phyloP scores from a whole-genome alignment of 2,888 invertebrate genomes.

The Rugalucina vietnamica region DNA sequence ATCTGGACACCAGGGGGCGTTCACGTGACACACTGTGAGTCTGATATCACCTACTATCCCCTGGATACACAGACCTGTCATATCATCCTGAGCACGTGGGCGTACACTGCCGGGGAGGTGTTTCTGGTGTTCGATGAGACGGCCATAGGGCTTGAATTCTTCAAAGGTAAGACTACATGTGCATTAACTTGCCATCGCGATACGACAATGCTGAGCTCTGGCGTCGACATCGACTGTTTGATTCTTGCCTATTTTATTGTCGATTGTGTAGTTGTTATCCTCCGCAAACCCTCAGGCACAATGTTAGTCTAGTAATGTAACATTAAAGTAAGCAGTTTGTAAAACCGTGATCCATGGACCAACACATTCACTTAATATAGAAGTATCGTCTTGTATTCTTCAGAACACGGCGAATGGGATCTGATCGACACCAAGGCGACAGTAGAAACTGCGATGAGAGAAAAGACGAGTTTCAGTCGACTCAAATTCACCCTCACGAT shows the following conservation, averaged over 20 bases:
- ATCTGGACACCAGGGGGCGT: constrained; percentile 57
- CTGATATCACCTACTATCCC: constrained; percentile 59
- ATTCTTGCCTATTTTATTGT: too few relatives aligned
- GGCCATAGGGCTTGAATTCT: background rate
- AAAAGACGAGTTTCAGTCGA: constrained; percentile 38
- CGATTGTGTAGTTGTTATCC: too few relatives aligned
- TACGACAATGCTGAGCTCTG: too few relatives aligned
- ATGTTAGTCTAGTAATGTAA: too few relatives aligned
- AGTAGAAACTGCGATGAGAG: background rate
- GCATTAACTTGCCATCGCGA: too few relatives aligned
- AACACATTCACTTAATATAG: too few relatives aligned
- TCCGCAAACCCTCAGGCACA: too few relatives aligned
- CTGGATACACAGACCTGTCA: constrained; percentile 60
- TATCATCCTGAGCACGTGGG: constrained; percentile 54
- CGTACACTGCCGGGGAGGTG: constrained; percentile 51
- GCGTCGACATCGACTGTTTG: too few relatives aligned
- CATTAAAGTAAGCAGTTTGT: too few relatives aligned
- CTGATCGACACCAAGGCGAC: constrained; percentile 8
- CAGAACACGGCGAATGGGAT: constrained; percentile 65
- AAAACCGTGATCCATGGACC: too few relatives aligned
- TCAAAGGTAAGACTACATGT: constrained; percentile 12
- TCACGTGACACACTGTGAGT: constrained; percentile 55
- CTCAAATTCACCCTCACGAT: constrained; percentile 51
- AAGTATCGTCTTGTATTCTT: background rate
- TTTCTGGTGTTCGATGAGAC: background rate